Evolutionary conservation across 2,888 invertebrate genomes (phyloP).

Genomic region (Trissolcus japonicus): DNA sequence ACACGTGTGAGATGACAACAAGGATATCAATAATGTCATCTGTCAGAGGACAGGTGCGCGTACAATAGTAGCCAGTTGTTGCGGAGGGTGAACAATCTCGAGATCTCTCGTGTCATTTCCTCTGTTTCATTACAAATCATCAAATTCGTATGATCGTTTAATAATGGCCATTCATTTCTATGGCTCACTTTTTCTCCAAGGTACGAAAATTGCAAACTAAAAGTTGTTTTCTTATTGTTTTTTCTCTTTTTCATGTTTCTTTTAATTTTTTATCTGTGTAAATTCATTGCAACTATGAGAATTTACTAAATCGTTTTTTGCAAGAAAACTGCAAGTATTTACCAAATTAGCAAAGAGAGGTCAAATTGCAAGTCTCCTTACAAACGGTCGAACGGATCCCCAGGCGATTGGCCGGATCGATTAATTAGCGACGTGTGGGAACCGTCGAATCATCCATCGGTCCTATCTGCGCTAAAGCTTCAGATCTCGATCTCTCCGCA

Average conservation of each 20-base stretch:
- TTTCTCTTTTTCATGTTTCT: neutral
- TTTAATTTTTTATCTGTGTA: neutral
- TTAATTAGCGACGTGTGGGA: slow-evolving; percentile 77
- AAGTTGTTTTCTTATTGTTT: neutral
- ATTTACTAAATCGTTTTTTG: neutral
- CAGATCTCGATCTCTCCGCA: slow-evolving; percentile 75
- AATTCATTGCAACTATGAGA: neutral
- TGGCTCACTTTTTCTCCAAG: too few species aligned
- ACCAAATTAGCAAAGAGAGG: slow-evolving; percentile 20
- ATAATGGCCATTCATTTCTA: too few species aligned
- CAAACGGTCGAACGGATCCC: slow-evolving; percentile 68
- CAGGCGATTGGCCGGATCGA: slow-evolving; percentile 75
- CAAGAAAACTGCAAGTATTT: neutral
- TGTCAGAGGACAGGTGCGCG: slow-evolving; percentile 4
- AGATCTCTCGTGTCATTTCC: slow-evolving; percentile 2
- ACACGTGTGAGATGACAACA: slow-evolving; percentile 17
- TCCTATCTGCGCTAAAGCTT: slow-evolving; percentile 71
- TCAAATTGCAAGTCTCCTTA: slow-evolving; percentile 46
- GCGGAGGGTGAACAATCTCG: neutral
- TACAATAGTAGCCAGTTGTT: slow-evolving; percentile 8
- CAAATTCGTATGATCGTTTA: too few species aligned
- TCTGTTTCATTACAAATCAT: neutral
- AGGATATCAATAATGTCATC: slow-evolving; percentile 12
- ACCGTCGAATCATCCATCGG: slow-evolving; percentile 66
- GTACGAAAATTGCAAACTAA: too few species aligned